Base-by-base conservation (phyloP, 2,113 vertebrate species). In the Tautogolabrus adspersus region DNA sequence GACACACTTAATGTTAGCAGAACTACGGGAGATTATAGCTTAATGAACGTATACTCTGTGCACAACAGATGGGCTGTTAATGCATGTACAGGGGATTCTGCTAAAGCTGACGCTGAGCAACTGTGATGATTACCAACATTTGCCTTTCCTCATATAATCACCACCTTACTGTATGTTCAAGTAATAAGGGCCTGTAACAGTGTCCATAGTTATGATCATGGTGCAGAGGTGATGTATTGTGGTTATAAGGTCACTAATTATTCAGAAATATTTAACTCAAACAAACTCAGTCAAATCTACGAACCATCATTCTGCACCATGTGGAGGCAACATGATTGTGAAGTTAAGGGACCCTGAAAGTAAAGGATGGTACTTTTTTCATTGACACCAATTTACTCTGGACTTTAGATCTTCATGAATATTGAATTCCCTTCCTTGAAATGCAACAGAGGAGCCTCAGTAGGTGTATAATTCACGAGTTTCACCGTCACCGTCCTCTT, bases 41-140 rank as follows among this genome's bases (percentile, higher is more conserved):
- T 62, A 70, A 69, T 42, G 34, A 2, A 10, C 37, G 56, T n/a
- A n/a, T 15, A 56, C 68, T 72, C 26, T 54, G 18, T 6, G 19
- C 26, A 61, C 0, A 44, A 59, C 73, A 88, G 67, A 88, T 58
- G 68, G 66, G 75, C 65, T 52, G 47, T 73, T 55, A 73, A 75
- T 62, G 44, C 22, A 66, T n/a, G 57, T 6, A 51, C 18, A 61
- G 34, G 63, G 52, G 44, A 21, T 51, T 60, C 18, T 66, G 10
- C 3, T 67, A 9, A n/a, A 64, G 60, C 9, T 66, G 61, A 55
- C 51, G 9, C 21, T 58, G 62, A 51, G 44, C 40, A 30, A 16
- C 5, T 59, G 63, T 56, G 62, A 80, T 49, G 30, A 77, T 67
- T 56, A 57, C 30, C 9, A 75, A 67, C 51, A 51, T n/a, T 30